Evolutionary conservation across 2,888 invertebrate genomes (phyloP).

Genomic region (Ectropis crepuscularia): DNA sequence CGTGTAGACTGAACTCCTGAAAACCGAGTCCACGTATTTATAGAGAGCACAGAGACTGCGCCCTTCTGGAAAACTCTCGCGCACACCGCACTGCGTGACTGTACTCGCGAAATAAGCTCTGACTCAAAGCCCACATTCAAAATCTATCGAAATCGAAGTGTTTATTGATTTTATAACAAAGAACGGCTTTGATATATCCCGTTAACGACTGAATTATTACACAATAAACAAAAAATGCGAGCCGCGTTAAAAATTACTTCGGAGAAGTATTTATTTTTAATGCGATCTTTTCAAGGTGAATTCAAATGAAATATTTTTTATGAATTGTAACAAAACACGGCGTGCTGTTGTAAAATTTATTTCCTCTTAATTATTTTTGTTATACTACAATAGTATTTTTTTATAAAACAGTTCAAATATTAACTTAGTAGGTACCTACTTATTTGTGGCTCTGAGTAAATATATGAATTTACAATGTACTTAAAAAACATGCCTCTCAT

Average conservation of each 20-base stretch:
- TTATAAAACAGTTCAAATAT: too few relatives aligned
- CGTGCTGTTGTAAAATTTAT: too few relatives aligned
- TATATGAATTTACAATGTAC: too few relatives aligned
- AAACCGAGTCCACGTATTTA: constrained; percentile 77
- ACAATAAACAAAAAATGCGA: constrained; percentile 10
- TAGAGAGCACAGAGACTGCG: constrained; percentile 71
- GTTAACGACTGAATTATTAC: constrained; percentile 17
- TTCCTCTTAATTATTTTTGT: too few relatives aligned
- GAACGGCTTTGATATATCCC: constrained; percentile 17
- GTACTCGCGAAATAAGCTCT: constrained; percentile 36
- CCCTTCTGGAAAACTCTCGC: constrained; percentile 80
- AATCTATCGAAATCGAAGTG: constrained; percentile 34
- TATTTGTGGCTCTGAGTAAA: too few relatives aligned
- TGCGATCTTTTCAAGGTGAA: neutral
- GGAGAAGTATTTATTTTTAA: neutral
- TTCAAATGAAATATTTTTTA: too few relatives aligned
- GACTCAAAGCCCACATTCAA: constrained; percentile 36
- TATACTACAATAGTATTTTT: too few relatives aligned
- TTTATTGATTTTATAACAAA: constrained; percentile 27
- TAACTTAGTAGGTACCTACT: too few relatives aligned
- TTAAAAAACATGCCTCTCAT: too few relatives aligned
- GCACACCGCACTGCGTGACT: constrained; percentile 50
- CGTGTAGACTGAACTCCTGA: constrained; percentile 81
- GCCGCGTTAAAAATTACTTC: neutral
- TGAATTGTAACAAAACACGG: too few relatives aligned